These are phyloP conservation scores for Synanthedon andrenaeformis DNA, from an alignment of 2,888 invertebrate species.

Conservation along the genomic window DNA sequence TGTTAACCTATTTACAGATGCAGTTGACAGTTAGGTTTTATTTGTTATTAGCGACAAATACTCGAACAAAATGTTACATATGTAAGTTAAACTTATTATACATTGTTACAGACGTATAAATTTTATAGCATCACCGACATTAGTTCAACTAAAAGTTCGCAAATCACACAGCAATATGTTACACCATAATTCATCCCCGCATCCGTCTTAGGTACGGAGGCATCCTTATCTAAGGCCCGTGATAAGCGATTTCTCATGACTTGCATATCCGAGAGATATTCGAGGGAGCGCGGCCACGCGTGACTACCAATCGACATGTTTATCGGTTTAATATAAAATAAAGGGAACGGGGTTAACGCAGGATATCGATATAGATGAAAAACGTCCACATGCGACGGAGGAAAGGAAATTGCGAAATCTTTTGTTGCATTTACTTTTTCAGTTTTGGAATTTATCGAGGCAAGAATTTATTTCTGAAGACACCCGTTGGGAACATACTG, in stretches of 20 bases:
- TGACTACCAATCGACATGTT: slow-evolving; percentile 66
- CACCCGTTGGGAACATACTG: too few relatives aligned
- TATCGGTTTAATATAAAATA: slow-evolving; percentile 71
- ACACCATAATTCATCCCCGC: slow-evolving; percentile 55
- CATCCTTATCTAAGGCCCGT: slow-evolving; percentile 39
- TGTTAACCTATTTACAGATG: too few relatives aligned
- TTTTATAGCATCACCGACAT: not conserved
- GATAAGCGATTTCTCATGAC: slow-evolving; percentile 69
- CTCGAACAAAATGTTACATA: too few relatives aligned
- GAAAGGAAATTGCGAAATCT: slow-evolving; percentile 51
- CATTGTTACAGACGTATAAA: not conserved
- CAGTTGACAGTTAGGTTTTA: too few relatives aligned
- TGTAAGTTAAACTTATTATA: too few relatives aligned
- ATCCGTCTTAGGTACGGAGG: slow-evolving; percentile 30
- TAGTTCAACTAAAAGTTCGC: slow-evolving; percentile 2
- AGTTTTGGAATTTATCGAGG: not conserved
- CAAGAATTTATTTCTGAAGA: too few relatives aligned
- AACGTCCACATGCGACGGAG: slow-evolving; percentile 39
- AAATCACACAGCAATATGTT: slow-evolving; percentile 51
- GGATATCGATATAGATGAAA: slow-evolving; percentile 57
- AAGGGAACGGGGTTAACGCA: slow-evolving; percentile 46
- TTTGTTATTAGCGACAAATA: too few relatives aligned
- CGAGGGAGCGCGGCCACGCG: slow-evolving; percentile 59
- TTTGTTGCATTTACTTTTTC: slow-evolving; percentile 12
- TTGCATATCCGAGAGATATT: slow-evolving; percentile 48